Conservation (phyloP, 2,113 vertebrate species). For the Terrapene triunguis region DNA sequence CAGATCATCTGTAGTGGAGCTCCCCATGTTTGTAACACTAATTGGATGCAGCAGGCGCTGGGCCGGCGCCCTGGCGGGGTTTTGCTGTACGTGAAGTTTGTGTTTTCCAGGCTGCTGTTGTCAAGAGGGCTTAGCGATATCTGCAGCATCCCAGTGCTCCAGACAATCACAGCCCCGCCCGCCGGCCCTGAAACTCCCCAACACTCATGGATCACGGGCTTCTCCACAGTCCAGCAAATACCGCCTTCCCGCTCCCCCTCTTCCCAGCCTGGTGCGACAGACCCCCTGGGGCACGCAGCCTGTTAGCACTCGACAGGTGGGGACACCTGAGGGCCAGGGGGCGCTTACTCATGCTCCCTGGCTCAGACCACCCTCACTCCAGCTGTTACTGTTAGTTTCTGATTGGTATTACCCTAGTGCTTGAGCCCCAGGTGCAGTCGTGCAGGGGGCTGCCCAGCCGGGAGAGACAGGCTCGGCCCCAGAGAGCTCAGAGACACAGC, state of each 20-base stretch:
- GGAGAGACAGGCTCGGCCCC: not conserved
- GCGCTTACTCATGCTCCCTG: not conserved
- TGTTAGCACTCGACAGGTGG: not conserved
- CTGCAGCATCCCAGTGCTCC: not conserved
- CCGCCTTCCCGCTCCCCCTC: not conserved
- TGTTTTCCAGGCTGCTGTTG: not conserved
- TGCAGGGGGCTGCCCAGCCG: not conserved
- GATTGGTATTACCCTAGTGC: not conserved
- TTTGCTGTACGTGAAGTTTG: not conserved
- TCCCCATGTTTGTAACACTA: not conserved
- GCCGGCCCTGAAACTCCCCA: not conserved
- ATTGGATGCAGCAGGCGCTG: not conserved
- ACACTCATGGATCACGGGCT: not conserved
- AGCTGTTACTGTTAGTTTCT: not conserved
- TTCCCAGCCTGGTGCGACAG: rapidly evolving
- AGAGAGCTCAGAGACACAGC: not conserved
- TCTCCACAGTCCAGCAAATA: not conserved
- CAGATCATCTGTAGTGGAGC: not conserved
- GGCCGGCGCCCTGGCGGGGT: not conserved
- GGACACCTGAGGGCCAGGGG: not conserved
- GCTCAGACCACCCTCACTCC: not conserved
- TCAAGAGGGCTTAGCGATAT: not conserved
- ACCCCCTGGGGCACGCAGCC: not conserved
- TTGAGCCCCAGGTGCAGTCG: not conserved
- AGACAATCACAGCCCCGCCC: not conserved